Percentiles rank a stretch among this genome's conserved stretches.
Conservation (phyloP, 2,888 invertebrate genomes). For the Xylota sylvarum region DNA sequence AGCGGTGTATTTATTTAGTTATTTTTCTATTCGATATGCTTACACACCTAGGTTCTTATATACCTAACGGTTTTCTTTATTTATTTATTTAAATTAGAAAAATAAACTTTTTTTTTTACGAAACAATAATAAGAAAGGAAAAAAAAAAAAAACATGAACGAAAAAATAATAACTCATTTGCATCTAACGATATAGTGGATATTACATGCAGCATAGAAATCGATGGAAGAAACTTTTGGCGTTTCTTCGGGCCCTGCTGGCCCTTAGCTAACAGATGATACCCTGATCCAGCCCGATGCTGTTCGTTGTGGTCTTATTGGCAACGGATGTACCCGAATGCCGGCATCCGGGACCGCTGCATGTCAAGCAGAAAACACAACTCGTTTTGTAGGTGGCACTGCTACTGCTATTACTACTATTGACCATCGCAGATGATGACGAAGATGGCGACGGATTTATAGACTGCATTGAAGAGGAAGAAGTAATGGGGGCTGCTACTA, state of each 20-base stretch:
- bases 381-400: constrained; percentile 78
- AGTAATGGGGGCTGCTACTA: constrained; percentile 53
- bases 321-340: constrained; percentile 79
- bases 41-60: constrained; percentile 71
- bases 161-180: constrained; percentile 27
- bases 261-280: constrained; percentile 85
- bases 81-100: constrained; percentile 62
- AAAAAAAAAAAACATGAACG: constrained; percentile 19
- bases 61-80: constrained; percentile 64
- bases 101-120: constrained; percentile 67
- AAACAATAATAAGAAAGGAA: constrained; percentile 49
- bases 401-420: constrained; percentile 47
- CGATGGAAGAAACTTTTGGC: constrained; percentile 85
- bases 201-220: constrained; percentile 84
- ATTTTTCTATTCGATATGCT: constrained; percentile 75
- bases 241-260: constrained; percentile 84
- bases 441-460: constrained; percentile 58
- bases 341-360: constrained; percentile 80
- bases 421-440: constrained; percentile 45
- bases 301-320: constrained; percentile 82
- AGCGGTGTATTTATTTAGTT: constrained; percentile 60
- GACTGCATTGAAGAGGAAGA: constrained; percentile 62
- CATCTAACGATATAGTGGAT: constrained; percentile 69
- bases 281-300: constrained; percentile 84
- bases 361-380: constrained; percentile 80